A percentile compares a stretch with the other conserved stretches of the same genome.
Conservation (phyloP, 2,113 vertebrate genomes). For the Collichthys lucidus region DNA sequence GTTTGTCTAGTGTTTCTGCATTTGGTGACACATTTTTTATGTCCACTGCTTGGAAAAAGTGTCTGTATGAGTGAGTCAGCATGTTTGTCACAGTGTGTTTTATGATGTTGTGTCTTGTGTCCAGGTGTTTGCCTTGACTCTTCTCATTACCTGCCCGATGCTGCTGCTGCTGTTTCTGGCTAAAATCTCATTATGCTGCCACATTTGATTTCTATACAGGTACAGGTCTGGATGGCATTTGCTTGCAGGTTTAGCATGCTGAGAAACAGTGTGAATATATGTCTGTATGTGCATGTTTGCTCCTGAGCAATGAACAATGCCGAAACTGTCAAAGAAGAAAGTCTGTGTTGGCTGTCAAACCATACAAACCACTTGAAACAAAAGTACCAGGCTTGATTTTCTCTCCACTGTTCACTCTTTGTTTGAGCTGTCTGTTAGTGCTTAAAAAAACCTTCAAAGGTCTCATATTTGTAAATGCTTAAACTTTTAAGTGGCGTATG, state of each 20-base stretch:
- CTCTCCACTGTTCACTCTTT: constrained; percentile 22
- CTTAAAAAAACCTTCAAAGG: constrained; percentile 1
- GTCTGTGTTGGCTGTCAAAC: constrained; percentile 38
- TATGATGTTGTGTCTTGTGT: neutral
- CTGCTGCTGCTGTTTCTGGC: neutral
- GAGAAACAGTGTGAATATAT: constrained; percentile 21
- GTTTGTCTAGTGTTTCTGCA: neutral
- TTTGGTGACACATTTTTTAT: neutral
- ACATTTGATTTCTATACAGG: constrained; percentile 47
- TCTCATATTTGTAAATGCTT: neutral
- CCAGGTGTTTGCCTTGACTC: constrained; percentile 30
- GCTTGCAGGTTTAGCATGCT: constrained; percentile 22
- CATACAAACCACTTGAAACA: constrained; percentile 18
- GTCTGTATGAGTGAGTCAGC: neutral
- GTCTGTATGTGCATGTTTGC: constrained; percentile 12
- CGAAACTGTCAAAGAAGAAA: constrained; percentile 28
- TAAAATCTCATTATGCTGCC: constrained; percentile 54
- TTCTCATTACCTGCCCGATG: constrained; percentile 14
- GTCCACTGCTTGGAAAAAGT: neutral
- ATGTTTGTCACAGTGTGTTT: neutral
- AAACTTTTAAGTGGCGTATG: neutral
- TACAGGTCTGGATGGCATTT: neutral
- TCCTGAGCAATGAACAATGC: constrained; percentile 33
- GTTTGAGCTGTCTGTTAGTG: constrained; percentile 38
- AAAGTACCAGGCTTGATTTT: constrained; percentile 19